These are phyloP conservation scores for Rhineura floridana DNA, from an alignment of 2,113 vertebrate species.

Conservation along the genomic window DNA sequence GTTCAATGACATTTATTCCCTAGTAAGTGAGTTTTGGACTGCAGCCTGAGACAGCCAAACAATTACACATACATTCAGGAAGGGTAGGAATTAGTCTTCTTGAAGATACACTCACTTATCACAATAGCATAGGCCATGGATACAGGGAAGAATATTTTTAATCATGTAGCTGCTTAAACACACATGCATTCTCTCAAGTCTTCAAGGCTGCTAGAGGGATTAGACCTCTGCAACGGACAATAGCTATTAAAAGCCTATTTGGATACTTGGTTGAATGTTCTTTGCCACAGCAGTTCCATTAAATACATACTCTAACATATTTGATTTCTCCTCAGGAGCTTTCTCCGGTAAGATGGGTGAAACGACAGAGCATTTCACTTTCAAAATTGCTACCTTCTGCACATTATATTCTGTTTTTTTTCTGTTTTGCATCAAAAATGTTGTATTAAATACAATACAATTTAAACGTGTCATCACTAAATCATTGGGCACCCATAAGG, in stretches of 20 bases:
- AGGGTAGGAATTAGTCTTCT: too few species aligned
- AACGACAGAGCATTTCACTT: neutral
- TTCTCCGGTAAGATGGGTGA: slow-evolving; percentile 1
- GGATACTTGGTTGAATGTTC: slow-evolving; percentile 29
- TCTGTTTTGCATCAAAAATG: neutral
- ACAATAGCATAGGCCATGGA: neutral
- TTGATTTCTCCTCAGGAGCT: slow-evolving; percentile 41
- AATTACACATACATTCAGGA: too few species aligned
- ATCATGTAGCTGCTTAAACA: slow-evolving; percentile 5
- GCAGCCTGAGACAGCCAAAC: too few species aligned
- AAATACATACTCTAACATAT: neutral
- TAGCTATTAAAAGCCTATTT: slow-evolving; percentile 7
- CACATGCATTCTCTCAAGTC: neutral
- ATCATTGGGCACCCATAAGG: neutral
- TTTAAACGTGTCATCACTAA: slow-evolving; percentile 13
- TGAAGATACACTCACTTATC: too few species aligned
- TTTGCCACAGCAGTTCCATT: slow-evolving; percentile 12
- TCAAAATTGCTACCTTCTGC: neutral
- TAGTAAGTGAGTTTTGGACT: too few species aligned
- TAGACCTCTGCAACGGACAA: slow-evolving; percentile 4
- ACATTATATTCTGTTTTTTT: slow-evolving; percentile 9
- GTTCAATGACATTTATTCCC: too few species aligned
- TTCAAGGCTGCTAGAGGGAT: neutral
- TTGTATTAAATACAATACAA: neutral
- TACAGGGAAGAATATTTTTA: neutral